Base-by-base conservation (phyloP, 1,140 invertebrate genomes). In the Zophobas atratus region DNA sequence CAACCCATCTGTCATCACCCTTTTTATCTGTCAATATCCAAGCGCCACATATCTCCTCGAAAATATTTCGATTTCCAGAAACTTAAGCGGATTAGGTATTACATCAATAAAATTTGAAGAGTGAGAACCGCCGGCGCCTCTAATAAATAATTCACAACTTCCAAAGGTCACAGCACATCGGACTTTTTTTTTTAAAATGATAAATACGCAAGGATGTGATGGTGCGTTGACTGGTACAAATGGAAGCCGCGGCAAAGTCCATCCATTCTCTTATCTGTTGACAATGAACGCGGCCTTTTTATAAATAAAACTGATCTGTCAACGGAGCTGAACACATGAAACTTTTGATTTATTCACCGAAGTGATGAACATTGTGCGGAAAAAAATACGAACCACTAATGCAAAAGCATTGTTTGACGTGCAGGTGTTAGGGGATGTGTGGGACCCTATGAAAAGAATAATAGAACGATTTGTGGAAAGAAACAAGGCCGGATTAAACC, bases 281-380 rank as follows among this genome's bases (percentile, higher is more conserved):
- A 67, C 60, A 67, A 67, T 67, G 60, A 46, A 33, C n/a, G 60
- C 20, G 39, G 60, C 53, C 39, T 67, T 67, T 67, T 67, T 67
- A 67, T 67, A 67, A 67, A 67, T 67, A 67, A 67, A 67, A 67
- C 60, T 67, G 57, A 63, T 63, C 35, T 63, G 60, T 67, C 60
- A 67, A 43, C 60, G 60, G 36, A 32, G 56, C 56, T 2, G 36
- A 60, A 60, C 56, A 67, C 60, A 67, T 67, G 60, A 67, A 67
- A 67, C 60, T 67, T 67, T 67, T 67, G 60, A 67, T 67, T 67
- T 67, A 67, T 67, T 67, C 33, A 38, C 34, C 4, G 56, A 6
- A 60, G 20, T 46, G 43, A 46, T 46, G 43, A 46, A 46, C 43
- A 46, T 8, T 46, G 3, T 4, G 3, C 43, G 3, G 3, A 8